phyloP scores from a whole-genome alignment of 2,888 invertebrate genomes.

The Pseudoips prasinana region DNA sequence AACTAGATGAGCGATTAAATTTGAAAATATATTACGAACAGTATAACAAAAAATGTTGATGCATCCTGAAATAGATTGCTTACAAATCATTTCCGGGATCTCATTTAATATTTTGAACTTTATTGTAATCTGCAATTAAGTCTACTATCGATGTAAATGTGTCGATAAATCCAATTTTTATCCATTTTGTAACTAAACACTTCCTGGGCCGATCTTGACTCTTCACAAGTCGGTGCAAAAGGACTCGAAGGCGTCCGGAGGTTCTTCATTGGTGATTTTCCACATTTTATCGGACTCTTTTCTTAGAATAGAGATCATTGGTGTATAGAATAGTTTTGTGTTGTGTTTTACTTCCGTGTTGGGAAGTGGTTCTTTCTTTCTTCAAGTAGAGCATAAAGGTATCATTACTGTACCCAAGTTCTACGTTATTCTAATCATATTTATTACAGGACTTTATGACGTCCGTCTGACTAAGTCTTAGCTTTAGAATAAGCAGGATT shows the following conservation, averaged over 20 bases:
- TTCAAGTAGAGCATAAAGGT: constrained; percentile 52
- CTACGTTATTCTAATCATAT: constrained; percentile 29
- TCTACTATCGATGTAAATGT: constrained; percentile 39
- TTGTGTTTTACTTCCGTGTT: constrained; percentile 42
- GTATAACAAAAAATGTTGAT: constrained; percentile 10
- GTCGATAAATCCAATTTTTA: constrained; percentile 41
- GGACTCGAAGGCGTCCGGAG: constrained; percentile 54
- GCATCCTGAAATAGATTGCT: constrained; percentile 23
- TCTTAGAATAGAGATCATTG: constrained; percentile 49
- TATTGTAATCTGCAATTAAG: constrained; percentile 6
- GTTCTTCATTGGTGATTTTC: constrained; percentile 42
- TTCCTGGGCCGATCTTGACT: constrained; percentile 58
- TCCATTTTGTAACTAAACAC: constrained; percentile 50
- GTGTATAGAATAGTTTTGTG: constrained; percentile 47
- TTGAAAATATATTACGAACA: too few species aligned
- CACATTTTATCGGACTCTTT: constrained; percentile 31
- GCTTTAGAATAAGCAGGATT: constrained; percentile 36
- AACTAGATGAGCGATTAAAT: too few species aligned
- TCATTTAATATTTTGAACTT: constrained; percentile 10
- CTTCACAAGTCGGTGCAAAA: constrained; percentile 69
- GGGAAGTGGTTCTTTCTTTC: constrained; percentile 33
- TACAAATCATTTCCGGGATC: constrained; percentile 6
- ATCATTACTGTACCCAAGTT: constrained; percentile 63
- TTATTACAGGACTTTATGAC: constrained; percentile 42
- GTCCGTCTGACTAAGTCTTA: constrained; percentile 38